Conservation (phyloP, 2,888 invertebrate genomes). For the Orgyia antiqua region DNA sequence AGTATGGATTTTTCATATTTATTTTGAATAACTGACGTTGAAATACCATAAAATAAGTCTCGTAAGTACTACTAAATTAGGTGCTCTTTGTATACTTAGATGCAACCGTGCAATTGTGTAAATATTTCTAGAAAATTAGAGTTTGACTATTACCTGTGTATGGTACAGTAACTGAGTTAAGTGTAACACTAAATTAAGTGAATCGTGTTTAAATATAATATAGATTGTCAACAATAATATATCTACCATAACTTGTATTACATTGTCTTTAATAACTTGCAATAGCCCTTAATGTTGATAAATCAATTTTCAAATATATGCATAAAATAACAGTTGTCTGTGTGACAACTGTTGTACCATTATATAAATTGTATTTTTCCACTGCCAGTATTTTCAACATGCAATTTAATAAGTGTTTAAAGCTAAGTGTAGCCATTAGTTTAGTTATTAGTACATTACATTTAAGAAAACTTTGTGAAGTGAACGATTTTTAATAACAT, state of each 20-base stretch:
- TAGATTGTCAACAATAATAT: too few relatives aligned
- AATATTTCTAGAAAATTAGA: conserved; percentile 30
- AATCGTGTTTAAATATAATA: conserved; percentile 28
- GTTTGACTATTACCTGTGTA: conserved; percentile 24
- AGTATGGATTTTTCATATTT: too few relatives aligned
- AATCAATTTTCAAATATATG: background rate
- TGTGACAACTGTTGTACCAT: conserved; percentile 39
- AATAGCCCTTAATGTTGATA: too few relatives aligned
- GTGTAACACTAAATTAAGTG: conserved; percentile 18
- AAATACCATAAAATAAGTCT: too few relatives aligned
- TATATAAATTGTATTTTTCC: conserved; percentile 66
- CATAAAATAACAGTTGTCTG: conserved; percentile 16
- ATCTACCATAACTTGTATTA: too few relatives aligned
- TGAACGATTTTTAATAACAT: conserved; percentile 75
- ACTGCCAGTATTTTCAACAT: conserved; percentile 77
- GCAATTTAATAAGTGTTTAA: conserved; percentile 44
- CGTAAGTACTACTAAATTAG: conserved; percentile 39
- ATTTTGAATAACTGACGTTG: too few relatives aligned
- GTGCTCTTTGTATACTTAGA: conserved; percentile 51
- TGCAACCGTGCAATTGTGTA: conserved; percentile 55
- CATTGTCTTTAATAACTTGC: too few relatives aligned
- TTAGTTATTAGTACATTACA: conserved; percentile 42
- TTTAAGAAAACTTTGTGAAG: conserved; percentile 52
- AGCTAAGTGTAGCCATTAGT: conserved; percentile 40
- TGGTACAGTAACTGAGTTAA: conserved; percentile 21